These are phyloP conservation scores for Myopa tessellatipennis DNA, from an alignment of 2,888 invertebrate genomes.

Conservation along the genomic window DNA sequence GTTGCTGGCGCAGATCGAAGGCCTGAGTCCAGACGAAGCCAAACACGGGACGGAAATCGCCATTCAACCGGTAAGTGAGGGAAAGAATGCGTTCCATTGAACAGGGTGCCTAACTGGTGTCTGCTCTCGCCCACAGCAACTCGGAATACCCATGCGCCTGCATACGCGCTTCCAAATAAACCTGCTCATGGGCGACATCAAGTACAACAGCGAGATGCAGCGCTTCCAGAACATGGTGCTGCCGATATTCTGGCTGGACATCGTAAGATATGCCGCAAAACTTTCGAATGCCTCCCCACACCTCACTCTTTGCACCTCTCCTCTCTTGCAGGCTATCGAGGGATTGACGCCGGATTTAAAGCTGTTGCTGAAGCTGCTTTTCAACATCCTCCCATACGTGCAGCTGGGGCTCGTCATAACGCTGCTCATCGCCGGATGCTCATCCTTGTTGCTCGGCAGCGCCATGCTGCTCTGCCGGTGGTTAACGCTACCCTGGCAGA, in stretches of 20 bases:
- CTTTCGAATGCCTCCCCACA: neutral
- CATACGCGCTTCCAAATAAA: constrained; percentile 79
- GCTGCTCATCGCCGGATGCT: constrained; percentile 69
- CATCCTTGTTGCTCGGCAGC: constrained; percentile 67
- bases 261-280: constrained; percentile 69
- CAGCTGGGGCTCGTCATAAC: constrained; percentile 69
- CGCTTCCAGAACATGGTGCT: constrained; percentile 75
- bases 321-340: constrained; percentile 59
- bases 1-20: constrained; percentile 72
- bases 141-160: constrained; percentile 76
- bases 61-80: constrained; percentile 76
- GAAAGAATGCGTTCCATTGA: neutral
- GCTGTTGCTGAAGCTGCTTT: constrained; percentile 69
- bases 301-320: neutral
- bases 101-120: neutral
- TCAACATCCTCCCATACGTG: constrained; percentile 70
- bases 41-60: constrained; percentile 71
- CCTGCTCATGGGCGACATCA: constrained; percentile 74
- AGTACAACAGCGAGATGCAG: constrained; percentile 73
- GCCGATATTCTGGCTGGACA: constrained; percentile 79
- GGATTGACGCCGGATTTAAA: constrained; percentile 67
- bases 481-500: constrained; percentile 49
- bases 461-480: constrained; percentile 59
- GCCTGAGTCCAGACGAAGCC: constrained; percentile 73
- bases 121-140: constrained; percentile 66